Conservation (phyloP, 2,888 invertebrate genomes). For the Lypha dubia region DNA sequence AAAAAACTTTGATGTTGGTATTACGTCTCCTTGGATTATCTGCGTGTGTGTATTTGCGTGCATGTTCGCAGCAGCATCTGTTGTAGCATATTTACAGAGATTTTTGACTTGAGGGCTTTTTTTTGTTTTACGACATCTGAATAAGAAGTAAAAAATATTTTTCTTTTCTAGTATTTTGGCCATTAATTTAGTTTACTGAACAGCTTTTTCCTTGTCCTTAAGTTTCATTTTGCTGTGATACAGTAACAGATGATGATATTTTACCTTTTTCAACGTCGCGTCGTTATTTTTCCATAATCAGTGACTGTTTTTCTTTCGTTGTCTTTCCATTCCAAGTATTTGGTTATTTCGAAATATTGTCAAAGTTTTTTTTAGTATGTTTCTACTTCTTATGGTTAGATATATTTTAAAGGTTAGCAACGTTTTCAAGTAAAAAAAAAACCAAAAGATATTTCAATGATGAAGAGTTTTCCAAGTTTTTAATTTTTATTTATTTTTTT, state of each 20-base stretch:
- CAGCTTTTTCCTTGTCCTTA: not conserved
- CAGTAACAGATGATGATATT: constrained; percentile 7
- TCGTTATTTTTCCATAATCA: not conserved
- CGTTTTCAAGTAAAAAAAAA: constrained; percentile 20
- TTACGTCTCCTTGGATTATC: no score
- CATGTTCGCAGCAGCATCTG: not conserved
- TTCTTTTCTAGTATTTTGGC: constrained; percentile 11
- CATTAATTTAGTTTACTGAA: constrained; percentile 26
- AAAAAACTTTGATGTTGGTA: no score
- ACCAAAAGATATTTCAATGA: constrained; percentile 14
- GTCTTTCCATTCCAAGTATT: not conserved
- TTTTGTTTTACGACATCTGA: constrained; percentile 35
- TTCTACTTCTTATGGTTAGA: not conserved
- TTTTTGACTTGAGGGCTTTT: constrained; percentile 29
- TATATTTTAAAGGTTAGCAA: constrained; percentile 7
- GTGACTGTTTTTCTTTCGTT: not conserved
- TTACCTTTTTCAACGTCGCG: constrained; percentile 14
- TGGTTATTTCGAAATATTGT: constrained; percentile 16
- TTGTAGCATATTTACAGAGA: constrained; percentile 12
- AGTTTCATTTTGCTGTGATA: not conserved
- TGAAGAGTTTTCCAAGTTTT: constrained; percentile 1
- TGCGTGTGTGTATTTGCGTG: not conserved
- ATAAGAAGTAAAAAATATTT: not conserved
- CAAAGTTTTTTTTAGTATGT: not conserved
- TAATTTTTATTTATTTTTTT: no score